Conservation (phyloP, 2,888 invertebrate genomes). For the Andrena dorsata region DNA sequence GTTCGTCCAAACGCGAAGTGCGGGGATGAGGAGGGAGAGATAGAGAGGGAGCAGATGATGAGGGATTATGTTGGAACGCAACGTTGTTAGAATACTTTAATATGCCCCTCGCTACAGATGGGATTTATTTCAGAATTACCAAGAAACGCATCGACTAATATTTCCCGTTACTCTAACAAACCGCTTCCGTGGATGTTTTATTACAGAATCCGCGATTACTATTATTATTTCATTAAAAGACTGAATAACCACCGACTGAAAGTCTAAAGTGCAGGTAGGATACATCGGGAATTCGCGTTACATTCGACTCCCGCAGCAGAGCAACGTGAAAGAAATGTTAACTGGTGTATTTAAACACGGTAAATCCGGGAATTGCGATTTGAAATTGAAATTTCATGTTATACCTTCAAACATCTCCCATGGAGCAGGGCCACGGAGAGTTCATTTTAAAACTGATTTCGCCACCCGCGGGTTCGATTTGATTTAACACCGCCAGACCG, state of each 20-base stretch:
- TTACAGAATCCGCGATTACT: not conserved
- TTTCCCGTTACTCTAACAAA: not conserved
- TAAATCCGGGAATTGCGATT: not conserved
- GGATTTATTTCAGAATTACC: slow-evolving; percentile 6
- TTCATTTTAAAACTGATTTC: slow-evolving; percentile 4
- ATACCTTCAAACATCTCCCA: not conserved
- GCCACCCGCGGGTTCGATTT: not conserved
- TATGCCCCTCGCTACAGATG: not conserved
- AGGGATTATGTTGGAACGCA: slow-evolving; percentile 54
- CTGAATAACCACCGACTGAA: not conserved
- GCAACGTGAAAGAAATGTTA: not conserved
- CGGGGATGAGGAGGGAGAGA: not conserved
- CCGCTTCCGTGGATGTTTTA: not conserved
- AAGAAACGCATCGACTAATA: not conserved
- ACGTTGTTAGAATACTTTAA: slow-evolving; percentile 31
- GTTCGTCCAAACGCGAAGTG: slow-evolving; percentile 47
- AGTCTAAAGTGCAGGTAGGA: not conserved
- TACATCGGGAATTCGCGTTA: not conserved
- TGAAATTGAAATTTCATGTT: not conserved
- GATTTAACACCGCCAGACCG: slow-evolving; percentile 3
- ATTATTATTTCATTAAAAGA: not conserved
- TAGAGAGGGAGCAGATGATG: slow-evolving; percentile 30
- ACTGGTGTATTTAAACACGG: not conserved
- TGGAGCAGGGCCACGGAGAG: not conserved
- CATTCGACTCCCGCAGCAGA: not conserved